These are phyloP conservation scores for Bombylius discolor DNA, from an alignment of 2,888 invertebrate genomes.

Conservation along the genomic window DNA sequence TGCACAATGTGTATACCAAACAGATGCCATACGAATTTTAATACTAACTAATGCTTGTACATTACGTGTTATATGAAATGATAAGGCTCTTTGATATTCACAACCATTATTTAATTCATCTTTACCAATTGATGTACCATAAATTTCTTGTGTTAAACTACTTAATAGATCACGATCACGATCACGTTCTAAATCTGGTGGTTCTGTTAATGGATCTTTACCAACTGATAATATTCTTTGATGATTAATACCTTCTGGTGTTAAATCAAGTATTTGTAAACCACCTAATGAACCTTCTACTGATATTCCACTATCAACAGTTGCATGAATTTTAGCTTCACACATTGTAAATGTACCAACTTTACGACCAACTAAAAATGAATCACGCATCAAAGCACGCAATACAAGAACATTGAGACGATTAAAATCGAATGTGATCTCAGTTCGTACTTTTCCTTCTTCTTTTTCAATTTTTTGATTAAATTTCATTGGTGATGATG, in stretches of 20 bases:
- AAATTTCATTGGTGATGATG: background rate
- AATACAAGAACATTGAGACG: conserved; percentile 77
- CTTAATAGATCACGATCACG: conserved; percentile 27
- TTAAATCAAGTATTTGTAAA: conserved; percentile 78
- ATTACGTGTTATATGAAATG: conserved; percentile 31
- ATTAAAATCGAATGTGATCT: conserved; percentile 87
- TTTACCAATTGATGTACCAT: conserved; percentile 24
- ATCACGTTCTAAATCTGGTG: conserved; percentile 20
- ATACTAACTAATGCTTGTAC: conserved; percentile 27
- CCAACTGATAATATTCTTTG: conserved; percentile 78
- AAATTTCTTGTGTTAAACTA: conserved; percentile 34
- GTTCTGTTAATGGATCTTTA: conserved; percentile 51
- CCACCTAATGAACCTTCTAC: conserved; percentile 85
- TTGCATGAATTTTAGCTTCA: conserved; percentile 79
- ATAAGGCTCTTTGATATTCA: conserved; percentile 35
- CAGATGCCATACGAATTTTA: conserved; percentile 61
- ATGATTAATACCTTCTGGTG: conserved; percentile 69
- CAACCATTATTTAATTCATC: conserved; percentile 6
- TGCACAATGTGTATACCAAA: conserved; percentile 89
- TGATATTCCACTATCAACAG: conserved; percentile 51
- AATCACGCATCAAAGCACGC: conserved; percentile 63
- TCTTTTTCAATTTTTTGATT: background rate
- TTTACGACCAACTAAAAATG: conserved; percentile 62
- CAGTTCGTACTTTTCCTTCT: conserved; percentile 44
- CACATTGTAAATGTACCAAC: conserved; percentile 89